Evolutionary conservation across 1,140 invertebrate genomes (phyloP).

Genomic region (Pteromalus puparum): DNA sequence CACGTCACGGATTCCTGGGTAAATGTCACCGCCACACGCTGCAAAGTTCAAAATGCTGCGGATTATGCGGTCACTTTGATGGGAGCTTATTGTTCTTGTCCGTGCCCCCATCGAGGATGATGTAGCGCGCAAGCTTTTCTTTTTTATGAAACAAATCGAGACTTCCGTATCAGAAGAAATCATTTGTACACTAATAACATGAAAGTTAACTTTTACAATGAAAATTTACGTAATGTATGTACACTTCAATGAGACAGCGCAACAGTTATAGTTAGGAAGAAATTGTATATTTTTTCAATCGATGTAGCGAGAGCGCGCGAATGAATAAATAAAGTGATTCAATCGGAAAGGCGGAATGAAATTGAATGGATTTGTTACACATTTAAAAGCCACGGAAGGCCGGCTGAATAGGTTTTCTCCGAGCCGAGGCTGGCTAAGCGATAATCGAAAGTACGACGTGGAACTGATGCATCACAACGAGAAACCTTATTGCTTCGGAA

Average conservation of each 20-base stretch:
- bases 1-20: constrained; percentile 68
- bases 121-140: background rate
- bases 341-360: background rate
- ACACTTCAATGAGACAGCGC: background rate
- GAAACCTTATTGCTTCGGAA: constrained; percentile 33
- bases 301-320: background rate
- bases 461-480: constrained; percentile 48
- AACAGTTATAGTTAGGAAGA: background rate
- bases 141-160: too few species aligned
- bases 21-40: constrained; percentile 54
- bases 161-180: too few species aligned
- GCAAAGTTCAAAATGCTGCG: constrained; percentile 50
- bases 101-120: constrained; percentile 57
- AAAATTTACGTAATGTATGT: background rate
- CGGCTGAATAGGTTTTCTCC: constrained; percentile 39
- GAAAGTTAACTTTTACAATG: background rate
- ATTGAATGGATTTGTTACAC: background rate
- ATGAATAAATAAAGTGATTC: background rate
- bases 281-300: background rate
- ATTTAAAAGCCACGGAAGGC: constrained; percentile 36
- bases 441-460: constrained; percentile 46
- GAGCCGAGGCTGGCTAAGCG: constrained; percentile 25
- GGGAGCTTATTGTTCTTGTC: constrained; percentile 63
- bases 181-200: background rate
- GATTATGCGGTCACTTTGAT: constrained; percentile 60